These are phyloP conservation scores for Aricia artaxerxes DNA, from an alignment of 2,888 invertebrate genomes.

Conservation along the genomic window DNA sequence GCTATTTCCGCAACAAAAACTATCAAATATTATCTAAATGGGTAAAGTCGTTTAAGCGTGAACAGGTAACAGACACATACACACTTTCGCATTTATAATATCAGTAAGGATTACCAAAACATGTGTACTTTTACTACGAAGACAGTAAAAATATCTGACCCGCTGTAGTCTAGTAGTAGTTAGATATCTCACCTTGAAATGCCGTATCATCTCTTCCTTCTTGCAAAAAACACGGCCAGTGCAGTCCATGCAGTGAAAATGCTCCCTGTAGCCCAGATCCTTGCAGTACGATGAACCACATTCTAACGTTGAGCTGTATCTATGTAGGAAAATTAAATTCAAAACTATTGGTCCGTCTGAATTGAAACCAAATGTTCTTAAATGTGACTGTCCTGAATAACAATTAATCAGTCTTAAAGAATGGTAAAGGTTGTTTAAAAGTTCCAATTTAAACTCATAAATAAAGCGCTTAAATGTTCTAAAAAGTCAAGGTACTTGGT, in stretches of 20 bases:
- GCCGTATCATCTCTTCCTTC: conserved; percentile 99
- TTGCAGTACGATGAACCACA: conserved; percentile 93
- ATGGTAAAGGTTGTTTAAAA: not conserved
- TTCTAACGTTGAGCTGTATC: conserved; percentile 88
- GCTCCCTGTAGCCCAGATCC: conserved; percentile 94
- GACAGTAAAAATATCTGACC: not conserved
- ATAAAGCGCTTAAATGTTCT: not conserved
- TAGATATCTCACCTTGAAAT: conserved; percentile 83
- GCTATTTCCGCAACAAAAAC: not conserved
- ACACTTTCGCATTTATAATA: too few relatives aligned
- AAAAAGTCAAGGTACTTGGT: not conserved
- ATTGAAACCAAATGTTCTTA: not conserved
- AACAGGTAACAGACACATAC: too few relatives aligned
- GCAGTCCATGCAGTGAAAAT: conserved; percentile 93
- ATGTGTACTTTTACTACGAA: not conserved
- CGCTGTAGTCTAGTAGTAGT: not conserved
- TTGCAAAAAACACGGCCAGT: conserved; percentile 94
- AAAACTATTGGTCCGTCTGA: not conserved
- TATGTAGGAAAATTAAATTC: conserved; percentile 41
- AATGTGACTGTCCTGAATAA: not conserved
- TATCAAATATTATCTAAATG: too few relatives aligned
- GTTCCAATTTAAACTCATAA: not conserved
- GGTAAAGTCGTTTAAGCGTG: too few relatives aligned
- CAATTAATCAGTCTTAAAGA: not conserved
- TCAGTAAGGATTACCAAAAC: too few relatives aligned